Evolutionary conservation across 2,888 invertebrate species (phyloP), one percentile per base, ranked within the genome.

Genomic region (Torymus aiolomorphi): DNA sequence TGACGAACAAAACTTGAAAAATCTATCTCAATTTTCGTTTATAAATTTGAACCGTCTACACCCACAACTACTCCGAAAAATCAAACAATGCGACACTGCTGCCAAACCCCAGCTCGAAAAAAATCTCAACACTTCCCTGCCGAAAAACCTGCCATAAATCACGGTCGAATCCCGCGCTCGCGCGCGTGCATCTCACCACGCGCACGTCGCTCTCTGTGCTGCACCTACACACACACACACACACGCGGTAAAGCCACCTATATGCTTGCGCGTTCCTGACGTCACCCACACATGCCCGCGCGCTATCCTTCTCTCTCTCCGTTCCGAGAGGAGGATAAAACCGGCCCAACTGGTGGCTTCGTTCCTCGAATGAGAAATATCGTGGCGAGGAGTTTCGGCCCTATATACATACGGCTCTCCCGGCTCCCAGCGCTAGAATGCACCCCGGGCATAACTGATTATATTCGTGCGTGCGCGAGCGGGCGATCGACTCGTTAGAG

Each of bases 341-440:
- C 89, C 89, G 89, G 89, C 87, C 88, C 88, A 88, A 89, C 89
- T 88, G 88, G 88, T 89, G 88, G 88, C 86, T 42, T 42, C 42
- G 87, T 88, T 88, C 87, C 86, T 84, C 87, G 86, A 85, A 86
- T 87, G 79, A 83, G 75, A 82, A 83, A 82, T 83, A 80, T 78
- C 67, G 75, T 81, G 59, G 80, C 82, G 82, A 83, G 77, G 67
- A 59, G n/a, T 56, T 20, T 24, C n/a, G 11, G 14, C 11, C 52
- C 59, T 16, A 62, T 42, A 11, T 31, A 11, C 16, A n/a, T 20
- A 18, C 16, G 3, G 18, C 74, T 57, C 12, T 20, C 16, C 31
- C 13, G 20, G 20, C 20, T 20, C 20, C 20, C 20, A 20, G 20
- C 20, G 20, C 20, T 1, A 1, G 20, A 1, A 20, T 20, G 8